These are phyloP conservation scores for Heliconius hermathena DNA, from an alignment of 1,140 invertebrate genomes.

Conservation along the genomic window DNA sequence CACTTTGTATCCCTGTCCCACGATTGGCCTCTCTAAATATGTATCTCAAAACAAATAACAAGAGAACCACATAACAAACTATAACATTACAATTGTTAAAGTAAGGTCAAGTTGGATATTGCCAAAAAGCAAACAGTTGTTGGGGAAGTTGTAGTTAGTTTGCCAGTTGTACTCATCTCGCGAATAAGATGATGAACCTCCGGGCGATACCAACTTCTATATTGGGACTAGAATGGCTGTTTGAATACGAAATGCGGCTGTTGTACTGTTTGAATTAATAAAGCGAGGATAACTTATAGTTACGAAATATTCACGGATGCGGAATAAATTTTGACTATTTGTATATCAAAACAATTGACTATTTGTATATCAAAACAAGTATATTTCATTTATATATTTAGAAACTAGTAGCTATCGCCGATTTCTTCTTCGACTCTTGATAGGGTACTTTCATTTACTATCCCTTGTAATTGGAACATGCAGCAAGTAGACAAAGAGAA, in stretches of 20 bases:
- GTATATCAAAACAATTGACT: no score
- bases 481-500: no score
- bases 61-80: slow-evolving; percentile 33
- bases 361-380: background rate
- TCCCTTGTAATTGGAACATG: no score
- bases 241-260: slow-evolving; percentile 40
- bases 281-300: slow-evolving; percentile 26
- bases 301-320: slow-evolving; percentile 9
- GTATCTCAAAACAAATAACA: slow-evolving; percentile 20
- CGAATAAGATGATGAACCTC: slow-evolving; percentile 47
- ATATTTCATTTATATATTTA: background rate
- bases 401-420: background rate
- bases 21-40: background rate
- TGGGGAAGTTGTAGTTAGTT: slow-evolving; percentile 56
- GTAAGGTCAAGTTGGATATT: slow-evolving; percentile 54
- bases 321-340: background rate
- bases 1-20: background rate
- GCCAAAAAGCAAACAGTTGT: slow-evolving; percentile 54
- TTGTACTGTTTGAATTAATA: slow-evolving; percentile 32
- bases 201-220: slow-evolving; percentile 43
- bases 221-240: slow-evolving; percentile 43
- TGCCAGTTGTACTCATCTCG: slow-evolving; percentile 54
- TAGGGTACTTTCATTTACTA: no score
- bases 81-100: slow-evolving; percentile 23
- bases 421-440: no score